Evolutionary conservation across 2,113 vertebrate genomes (phyloP), one percentile per base, ranked within the genome.

Genomic region (Heterocephalus glaber): DNA sequence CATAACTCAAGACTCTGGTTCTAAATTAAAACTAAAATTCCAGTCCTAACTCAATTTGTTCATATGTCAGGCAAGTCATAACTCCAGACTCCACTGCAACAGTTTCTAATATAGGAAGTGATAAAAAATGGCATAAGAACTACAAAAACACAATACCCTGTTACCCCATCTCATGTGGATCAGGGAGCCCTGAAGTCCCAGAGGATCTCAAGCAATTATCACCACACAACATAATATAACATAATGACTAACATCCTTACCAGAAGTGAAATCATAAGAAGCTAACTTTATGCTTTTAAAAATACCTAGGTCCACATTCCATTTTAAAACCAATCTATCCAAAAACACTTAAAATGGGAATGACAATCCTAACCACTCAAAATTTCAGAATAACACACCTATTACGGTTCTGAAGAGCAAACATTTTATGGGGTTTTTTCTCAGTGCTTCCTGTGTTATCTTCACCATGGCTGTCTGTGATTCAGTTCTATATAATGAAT

Each of bases 271-370:
- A 12, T 65, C 16, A 6, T 54, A 63, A 49, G 47, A 77, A 85
- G 11, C 17, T n/a, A 87, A 44, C 35, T 77, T 82, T 22, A 68
- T 60, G 35, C 20, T 58, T 52, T 60, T 24, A 63, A 89, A 97
- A 14, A 66, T 74, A 77, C 35, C 5, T 63, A 47, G 35, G 33
- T 56, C 84, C 28, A 80, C 1, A 63, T 80, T 4, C 24, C 30
- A 81, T 76, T 97, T 84, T 66, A 68, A 81, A 87, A 70, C 24
- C 72, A 68, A 77, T 44, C 30, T 76, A 56, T 44, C 87, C 17
- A 61, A 24, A 95, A 61, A 26, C 38, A 47, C 58, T 80, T 94
- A 70, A 76, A 77, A 90, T 28, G 5, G 83, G 41, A 80, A 26
- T 58, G 56, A 76, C 14, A 68, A 33, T 54, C 68, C 86, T 89